Conservation (phyloP, 1,140 invertebrate genomes). For the Euglossa dilemma region DNA sequence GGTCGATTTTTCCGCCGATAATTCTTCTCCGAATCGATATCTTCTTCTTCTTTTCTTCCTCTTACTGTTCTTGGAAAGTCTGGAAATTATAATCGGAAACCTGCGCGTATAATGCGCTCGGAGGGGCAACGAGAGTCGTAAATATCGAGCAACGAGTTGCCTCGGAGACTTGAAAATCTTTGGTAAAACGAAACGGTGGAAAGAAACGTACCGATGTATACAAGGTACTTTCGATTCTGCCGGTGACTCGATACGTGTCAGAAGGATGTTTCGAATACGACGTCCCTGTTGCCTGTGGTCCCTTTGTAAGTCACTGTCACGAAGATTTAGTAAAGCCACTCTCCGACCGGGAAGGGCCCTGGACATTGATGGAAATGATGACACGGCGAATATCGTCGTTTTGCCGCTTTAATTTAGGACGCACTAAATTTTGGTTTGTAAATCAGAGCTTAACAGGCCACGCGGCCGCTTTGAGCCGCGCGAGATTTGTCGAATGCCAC, state of each 20-base stretch:
- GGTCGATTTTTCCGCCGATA: too few relatives aligned
- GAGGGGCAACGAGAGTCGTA: not conserved
- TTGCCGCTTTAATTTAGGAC: constrained; percentile 55
- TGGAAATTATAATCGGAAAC: too few relatives aligned
- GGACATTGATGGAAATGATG: constrained; percentile 62
- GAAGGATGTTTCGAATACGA: not conserved
- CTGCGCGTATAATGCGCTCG: too few relatives aligned
- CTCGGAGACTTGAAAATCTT: not conserved
- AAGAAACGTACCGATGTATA: not conserved
- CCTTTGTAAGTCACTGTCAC: constrained; percentile 20
- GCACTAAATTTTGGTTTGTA: constrained; percentile 59
- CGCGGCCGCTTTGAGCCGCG: constrained; percentile 19
- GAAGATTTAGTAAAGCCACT: constrained; percentile 39
- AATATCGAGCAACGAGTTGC: not conserved
- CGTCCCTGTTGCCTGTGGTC: not conserved
- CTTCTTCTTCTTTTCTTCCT: too few relatives aligned
- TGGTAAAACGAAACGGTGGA: not conserved
- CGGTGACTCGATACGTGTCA: not conserved
- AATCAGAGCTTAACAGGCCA: constrained; percentile 53
- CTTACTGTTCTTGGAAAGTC: too few relatives aligned
- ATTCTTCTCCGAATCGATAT: too few relatives aligned
- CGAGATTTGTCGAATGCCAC: constrained; percentile 41
- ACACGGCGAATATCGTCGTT: constrained; percentile 49
- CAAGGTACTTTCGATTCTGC: not conserved
- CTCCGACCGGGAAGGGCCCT: not conserved